A percentile compares a stretch with the other conserved stretches of the same genome.
These are phyloP conservation scores for Drosophila putrida DNA, from an alignment of 2,888 invertebrate genomes.

Conservation along the genomic window DNA sequence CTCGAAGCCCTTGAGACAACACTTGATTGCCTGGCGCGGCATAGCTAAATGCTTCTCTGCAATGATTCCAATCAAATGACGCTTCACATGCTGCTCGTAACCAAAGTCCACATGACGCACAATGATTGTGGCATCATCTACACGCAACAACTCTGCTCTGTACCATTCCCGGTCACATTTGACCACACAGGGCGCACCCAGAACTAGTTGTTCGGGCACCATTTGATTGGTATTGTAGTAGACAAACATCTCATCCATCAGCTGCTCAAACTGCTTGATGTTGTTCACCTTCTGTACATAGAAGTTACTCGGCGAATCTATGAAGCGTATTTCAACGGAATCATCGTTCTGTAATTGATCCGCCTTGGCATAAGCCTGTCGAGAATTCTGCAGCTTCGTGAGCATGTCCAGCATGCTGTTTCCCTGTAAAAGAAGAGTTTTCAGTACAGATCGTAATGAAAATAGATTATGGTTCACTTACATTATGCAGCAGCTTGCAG, in stretches of 20 bases:
- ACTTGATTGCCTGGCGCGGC: slow-evolving; percentile 91
- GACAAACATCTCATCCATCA: slow-evolving; percentile 89
- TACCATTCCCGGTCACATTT: slow-evolving; percentile 95
- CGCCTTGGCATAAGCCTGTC: slow-evolving; percentile 79
- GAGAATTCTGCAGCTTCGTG: slow-evolving; percentile 77
- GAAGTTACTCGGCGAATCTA: slow-evolving; percentile 89
- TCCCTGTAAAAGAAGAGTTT: slow-evolving; percentile 46
- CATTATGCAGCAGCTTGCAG: slow-evolving; percentile 87
- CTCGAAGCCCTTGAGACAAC: slow-evolving; percentile 89
- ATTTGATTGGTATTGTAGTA: slow-evolving; percentile 87
- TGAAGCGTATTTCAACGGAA: slow-evolving; percentile 84
- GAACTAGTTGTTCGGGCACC: slow-evolving; percentile 85
- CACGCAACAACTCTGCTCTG: slow-evolving; percentile 91
- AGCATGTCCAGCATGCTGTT: slow-evolving; percentile 80
- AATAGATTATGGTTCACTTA: slow-evolving; percentile 29
- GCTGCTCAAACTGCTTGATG: slow-evolving; percentile 87
- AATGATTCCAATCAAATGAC: slow-evolving; percentile 88
- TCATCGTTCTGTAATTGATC: slow-evolving; percentile 80
- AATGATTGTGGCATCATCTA: slow-evolving; percentile 87
- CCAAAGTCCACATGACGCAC: slow-evolving; percentile 98
- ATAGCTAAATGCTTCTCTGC: slow-evolving; percentile 88
- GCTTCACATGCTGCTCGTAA: slow-evolving; percentile 92
- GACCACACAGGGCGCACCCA: slow-evolving; percentile 91
- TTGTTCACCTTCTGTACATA: slow-evolving; percentile 90
- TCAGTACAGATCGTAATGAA: neutral